Conservation (phyloP, 2,797 vertebrate genomes). For the Manis crassicaudata region DNA sequence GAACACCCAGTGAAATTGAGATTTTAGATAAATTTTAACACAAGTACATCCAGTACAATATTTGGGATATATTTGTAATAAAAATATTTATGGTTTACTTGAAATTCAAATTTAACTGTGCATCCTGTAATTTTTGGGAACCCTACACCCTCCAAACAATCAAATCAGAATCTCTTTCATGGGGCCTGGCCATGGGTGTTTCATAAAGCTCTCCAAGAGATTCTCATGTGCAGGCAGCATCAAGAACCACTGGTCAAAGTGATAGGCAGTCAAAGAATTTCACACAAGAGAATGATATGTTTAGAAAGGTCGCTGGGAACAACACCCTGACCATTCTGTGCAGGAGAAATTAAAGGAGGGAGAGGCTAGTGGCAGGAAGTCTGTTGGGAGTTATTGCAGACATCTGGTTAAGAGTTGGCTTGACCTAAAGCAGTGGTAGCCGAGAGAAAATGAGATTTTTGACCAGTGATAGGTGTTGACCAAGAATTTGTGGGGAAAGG, state of each 20-base stretch:
- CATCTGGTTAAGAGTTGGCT: not conserved
- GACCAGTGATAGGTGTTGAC: no score
- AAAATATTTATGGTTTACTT: not conserved
- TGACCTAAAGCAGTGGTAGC: not conserved
- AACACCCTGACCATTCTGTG: not conserved
- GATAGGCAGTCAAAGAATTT: not conserved
- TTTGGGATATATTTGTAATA: not conserved
- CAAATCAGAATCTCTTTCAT: not conserved
- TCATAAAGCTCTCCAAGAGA: not conserved
- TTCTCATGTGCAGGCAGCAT: not conserved
- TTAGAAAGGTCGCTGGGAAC: not conserved
- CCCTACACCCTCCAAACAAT: not conserved
- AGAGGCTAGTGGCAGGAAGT: not conserved
- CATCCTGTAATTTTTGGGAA: not conserved
- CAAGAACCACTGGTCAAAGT: not conserved
- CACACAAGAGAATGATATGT: not conserved
- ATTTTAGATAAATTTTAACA: not conserved
- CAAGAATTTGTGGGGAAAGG: not conserved
- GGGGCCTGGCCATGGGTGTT: not conserved
- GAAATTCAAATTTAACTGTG: not conserved
- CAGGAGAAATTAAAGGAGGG: not conserved
- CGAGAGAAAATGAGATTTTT: not conserved
- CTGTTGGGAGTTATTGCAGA: not conserved
- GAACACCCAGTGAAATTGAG: not conserved
- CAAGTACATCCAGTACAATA: not conserved